A percentile compares a stretch with the other conserved stretches of the same genome.
These are phyloP conservation scores for Drosophila robusta DNA, from an alignment of 2,888 invertebrate species.

Conservation along the genomic window DNA sequence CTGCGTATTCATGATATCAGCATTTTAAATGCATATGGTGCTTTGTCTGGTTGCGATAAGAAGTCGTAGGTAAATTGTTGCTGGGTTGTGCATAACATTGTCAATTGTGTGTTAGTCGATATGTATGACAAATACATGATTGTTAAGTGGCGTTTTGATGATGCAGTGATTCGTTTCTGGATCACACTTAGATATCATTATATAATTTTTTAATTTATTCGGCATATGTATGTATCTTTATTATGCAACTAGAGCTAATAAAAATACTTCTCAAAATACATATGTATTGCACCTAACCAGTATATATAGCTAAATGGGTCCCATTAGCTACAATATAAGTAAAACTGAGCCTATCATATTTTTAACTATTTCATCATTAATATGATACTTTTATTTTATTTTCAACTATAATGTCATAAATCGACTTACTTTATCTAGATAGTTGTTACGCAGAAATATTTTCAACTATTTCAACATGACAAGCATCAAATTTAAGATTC, in stretches of 20 bases:
- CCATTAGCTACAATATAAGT: too few species aligned
- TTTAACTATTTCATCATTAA: too few species aligned
- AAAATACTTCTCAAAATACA: too few species aligned
- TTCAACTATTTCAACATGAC: background rate
- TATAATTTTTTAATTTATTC: too few species aligned
- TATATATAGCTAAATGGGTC: too few species aligned
- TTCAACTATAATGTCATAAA: background rate
- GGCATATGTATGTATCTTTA: too few species aligned
- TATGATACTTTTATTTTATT: too few species aligned
- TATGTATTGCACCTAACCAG: too few species aligned
- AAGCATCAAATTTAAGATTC: background rate
- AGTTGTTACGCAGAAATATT: background rate
- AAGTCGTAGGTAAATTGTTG: background rate
- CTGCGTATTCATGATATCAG: constrained; percentile 22
- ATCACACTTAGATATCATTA: background rate
- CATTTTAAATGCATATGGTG: background rate
- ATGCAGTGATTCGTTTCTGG: background rate
- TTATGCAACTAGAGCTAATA: too few species aligned
- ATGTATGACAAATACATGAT: background rate
- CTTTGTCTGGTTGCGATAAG: constrained; percentile 14
- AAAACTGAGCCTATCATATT: too few species aligned
- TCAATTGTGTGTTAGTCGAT: background rate
- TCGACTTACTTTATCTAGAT: background rate
- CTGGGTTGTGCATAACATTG: background rate
- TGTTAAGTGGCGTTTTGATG: background rate